Percentiles rank a stretch among this genome's conserved stretches.
Conservation (phyloP, 92 coral and sea anemone species). For the Nematostella vectensis region DNA sequence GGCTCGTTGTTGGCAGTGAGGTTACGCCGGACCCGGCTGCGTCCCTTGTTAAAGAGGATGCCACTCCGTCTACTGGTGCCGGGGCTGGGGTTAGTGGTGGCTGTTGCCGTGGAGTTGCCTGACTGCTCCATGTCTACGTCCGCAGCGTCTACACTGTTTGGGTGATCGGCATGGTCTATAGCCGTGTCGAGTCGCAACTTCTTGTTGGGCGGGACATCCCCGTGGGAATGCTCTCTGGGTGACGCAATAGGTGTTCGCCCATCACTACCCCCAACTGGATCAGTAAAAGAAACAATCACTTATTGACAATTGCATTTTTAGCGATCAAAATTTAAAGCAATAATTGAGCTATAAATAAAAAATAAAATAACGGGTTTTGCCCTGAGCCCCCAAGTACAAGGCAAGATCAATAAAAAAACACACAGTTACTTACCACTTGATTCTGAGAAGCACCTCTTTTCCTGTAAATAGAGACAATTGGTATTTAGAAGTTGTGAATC, state of each 20-base stretch:
- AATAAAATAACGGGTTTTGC: too few species aligned
- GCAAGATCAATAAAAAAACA: too few species aligned
- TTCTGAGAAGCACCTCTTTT: constrained; percentile 68
- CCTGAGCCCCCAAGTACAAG: too few species aligned
- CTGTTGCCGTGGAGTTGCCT: constrained; percentile 36
- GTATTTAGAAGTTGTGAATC: too few species aligned
- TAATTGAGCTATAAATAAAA: too few species aligned
- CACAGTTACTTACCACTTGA: constrained; percentile 92
- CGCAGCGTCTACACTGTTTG: constrained; percentile 23
- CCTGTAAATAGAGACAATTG: constrained; percentile 35
- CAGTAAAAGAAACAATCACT: neutral
- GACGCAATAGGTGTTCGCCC: constrained; percentile 11
- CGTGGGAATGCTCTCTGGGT: constrained; percentile 15
- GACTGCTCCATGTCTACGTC: constrained; percentile 36
- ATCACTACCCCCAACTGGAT: constrained; percentile 34
- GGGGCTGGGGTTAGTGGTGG: constrained; percentile 93
- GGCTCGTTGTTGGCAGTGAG: constrained; percentile 64
- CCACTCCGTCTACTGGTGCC: constrained; percentile 99
- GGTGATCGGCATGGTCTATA: constrained; percentile 10
- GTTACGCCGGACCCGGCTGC: constrained; percentile 83
- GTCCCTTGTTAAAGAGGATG: constrained; percentile 90
- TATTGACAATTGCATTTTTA: too few species aligned
- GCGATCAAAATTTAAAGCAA: too few species aligned
- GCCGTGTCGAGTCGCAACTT: constrained; percentile 25
- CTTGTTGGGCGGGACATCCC: constrained; percentile 23